Base-by-base conservation (phyloP, 2,797 vertebrate species). In the Lithobates sylvaticus region DNA sequence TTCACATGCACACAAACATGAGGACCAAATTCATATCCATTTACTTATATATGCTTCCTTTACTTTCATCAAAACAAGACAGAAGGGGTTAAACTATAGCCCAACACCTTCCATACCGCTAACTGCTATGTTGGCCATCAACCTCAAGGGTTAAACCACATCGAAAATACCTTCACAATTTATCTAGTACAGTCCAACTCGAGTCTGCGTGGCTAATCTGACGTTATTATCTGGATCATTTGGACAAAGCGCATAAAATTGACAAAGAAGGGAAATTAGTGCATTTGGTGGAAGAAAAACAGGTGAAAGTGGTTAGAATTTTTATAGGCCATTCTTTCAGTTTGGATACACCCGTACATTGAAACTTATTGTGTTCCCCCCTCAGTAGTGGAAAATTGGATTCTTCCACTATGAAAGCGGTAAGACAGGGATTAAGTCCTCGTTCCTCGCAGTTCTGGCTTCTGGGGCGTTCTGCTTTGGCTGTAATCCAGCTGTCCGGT, bases 341-440 rank as follows among this genome's bases (percentile, higher is more conserved):
- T 58, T 42, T 69, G 65, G 78, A 39, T 79, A 68, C 39, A 79
- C 13, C 44, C 26, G 29, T 79, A 26, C 44, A 27, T 79, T 79
- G 44, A 79, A 79, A 79, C 44, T 44, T 36, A 79, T 79, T 79
- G 65, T 79, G 67, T 69, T 68, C 65, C 65, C 65, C 67, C 78
- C 77, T 68, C 67, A 69, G 65, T 79, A 79, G 78, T 69, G 78
- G 78, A 79, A 79, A 79, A 79, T 79, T 79, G 78, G 78, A 79
- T 79, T 79, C 77, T 78, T 78, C 78, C 78, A 39, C 78, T 68
- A 79, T 79, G 42, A 79, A 79, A 79, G 78, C 78, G 39, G 78
- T 47, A 69, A 79, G 78, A 79, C 78, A 78, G 77, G 78, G 78
- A 79, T 68, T 79, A 79, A 69, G 78, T 27, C 29, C 65, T 79